Conservation (phyloP, 2,113 vertebrate species). For the Haemorhous mexicanus region DNA sequence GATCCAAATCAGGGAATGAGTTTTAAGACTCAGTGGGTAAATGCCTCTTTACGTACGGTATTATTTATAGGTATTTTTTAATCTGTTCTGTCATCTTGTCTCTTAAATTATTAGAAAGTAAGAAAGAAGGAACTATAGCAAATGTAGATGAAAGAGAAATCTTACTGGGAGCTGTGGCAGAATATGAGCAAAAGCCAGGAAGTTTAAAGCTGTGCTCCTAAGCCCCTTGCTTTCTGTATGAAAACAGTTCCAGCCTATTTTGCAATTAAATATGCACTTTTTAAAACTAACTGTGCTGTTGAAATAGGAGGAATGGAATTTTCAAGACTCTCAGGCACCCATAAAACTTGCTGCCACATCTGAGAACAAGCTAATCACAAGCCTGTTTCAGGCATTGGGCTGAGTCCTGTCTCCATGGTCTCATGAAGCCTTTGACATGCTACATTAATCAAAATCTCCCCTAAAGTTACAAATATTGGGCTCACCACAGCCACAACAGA, state of each 20-base stretch:
- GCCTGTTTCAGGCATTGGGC: neutral
- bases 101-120: conserved; percentile 56
- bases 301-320: neutral
- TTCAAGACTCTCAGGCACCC: neutral
- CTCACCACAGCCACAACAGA: neutral
- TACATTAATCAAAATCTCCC: neutral
- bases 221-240: neutral
- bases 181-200: neutral
- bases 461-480: neutral
- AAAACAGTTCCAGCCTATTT: neutral
- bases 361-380: neutral
- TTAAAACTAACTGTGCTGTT: neutral
- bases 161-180: neutral
- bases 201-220: neutral
- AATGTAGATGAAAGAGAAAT: neutral
- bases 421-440: neutral
- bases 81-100: conserved; percentile 56
- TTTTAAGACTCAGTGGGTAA: conserved; percentile 45
- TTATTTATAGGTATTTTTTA: conserved; percentile 62
- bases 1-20: conserved; percentile 28
- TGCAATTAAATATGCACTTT: neutral
- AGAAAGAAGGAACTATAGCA: neutral
- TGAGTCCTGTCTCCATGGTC: neutral
- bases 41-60: conserved; percentile 20
- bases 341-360: neutral